Base-by-base conservation (phyloP, 2,888 invertebrate genomes). In the Drosophila kanekoi region DNA sequence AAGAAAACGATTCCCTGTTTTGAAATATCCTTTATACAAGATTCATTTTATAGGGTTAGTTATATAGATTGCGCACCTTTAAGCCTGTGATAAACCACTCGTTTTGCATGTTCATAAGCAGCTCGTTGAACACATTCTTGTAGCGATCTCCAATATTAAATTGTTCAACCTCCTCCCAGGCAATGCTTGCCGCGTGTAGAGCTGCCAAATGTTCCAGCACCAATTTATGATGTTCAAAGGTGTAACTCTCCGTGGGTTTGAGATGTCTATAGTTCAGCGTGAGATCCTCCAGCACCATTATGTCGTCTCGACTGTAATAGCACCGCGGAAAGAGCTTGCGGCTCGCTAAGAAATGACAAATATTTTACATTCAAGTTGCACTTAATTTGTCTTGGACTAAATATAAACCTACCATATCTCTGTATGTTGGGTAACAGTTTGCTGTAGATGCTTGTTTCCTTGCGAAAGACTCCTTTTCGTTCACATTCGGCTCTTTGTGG, bases 261-360 rank as follows among this genome's bases (percentile, higher is more conserved):
- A 90, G 60, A 58, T 90, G 90, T 0, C 79, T 67, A 32, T 87
- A 81, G 0, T 59, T 20, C 6, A 72, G 58, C 0, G 79, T 79
- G 0, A 91, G 79, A 71, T 91, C 91, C 47, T 91, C 91, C 4
- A 91, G 54, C 1, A 91, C 90, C 32, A 91, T 58, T 0, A 91
- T 14, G 75, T 91, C 91, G 0, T 59, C 35, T 0, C 91, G 81
- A 11, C 77, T 73, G 32, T 87, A 88, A 44, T 71, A 90, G 14
- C 89, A 90, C 41, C 74, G 74, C 0, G 91, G 81, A 64, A 52
- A 89, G 0, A 91, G 72, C 13, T 88, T 81, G 20, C 66, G 77
- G 2, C 64, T 53, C 1, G 79, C 89, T 90, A 6, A 32, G n/a
- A 23, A 23, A 18, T 18, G 0, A 18, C 18, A 18, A 18, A 18